Percentiles rank a stretch among this genome's conserved stretches.
phyloP scores from a whole-genome alignment of 2,113 vertebrate species.

The Dissostichus mawsoni region DNA sequence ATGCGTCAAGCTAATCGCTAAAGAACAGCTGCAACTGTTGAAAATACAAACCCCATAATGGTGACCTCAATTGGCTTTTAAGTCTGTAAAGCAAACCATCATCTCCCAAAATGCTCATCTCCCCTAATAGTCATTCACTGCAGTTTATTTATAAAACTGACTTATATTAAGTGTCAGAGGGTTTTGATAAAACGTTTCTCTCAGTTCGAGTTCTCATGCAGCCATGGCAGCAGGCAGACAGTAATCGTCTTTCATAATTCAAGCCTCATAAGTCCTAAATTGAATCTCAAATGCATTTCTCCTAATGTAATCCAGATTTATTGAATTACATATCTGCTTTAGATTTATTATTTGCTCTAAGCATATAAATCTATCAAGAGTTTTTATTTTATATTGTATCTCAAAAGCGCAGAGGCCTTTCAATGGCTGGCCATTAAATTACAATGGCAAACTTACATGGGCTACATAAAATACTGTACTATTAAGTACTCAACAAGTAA shows the following conservation, averaged over 20 bases:
- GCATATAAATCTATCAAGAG: constrained; percentile 61
- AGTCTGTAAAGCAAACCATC: constrained; percentile 52
- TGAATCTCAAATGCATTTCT: constrained; percentile 75
- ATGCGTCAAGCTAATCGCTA: constrained; percentile 70
- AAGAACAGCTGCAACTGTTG: constrained; percentile 71
- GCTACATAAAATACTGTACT: constrained; percentile 63
- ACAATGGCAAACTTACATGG: constrained; percentile 62
- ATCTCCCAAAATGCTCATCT: constrained; percentile 50
- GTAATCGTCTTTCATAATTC: constrained; percentile 73
- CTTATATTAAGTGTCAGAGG: constrained; percentile 46
- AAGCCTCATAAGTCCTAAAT: constrained; percentile 70
- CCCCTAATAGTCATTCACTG: constrained; percentile 27
- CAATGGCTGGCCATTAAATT: constrained; percentile 56
- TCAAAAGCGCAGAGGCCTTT: constrained; percentile 52
- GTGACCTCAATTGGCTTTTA: constrained; percentile 68
- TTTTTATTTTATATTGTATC: constrained; percentile 47
- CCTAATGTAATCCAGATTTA: constrained; percentile 72
- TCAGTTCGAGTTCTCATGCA: constrained; percentile 45
- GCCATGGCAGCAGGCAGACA: constrained; percentile 57
- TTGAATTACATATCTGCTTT: constrained; percentile 75
- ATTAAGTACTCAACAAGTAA: constrained; percentile 67
- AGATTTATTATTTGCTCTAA: constrained; percentile 72
- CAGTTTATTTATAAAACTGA: constrained; percentile 54
- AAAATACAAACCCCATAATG: constrained; percentile 53
- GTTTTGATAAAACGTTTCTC: constrained; percentile 43